Evolutionary conservation across 2,888 invertebrate genomes (phyloP).

Genomic region (Caenorhabditis doughertyi): DNA sequence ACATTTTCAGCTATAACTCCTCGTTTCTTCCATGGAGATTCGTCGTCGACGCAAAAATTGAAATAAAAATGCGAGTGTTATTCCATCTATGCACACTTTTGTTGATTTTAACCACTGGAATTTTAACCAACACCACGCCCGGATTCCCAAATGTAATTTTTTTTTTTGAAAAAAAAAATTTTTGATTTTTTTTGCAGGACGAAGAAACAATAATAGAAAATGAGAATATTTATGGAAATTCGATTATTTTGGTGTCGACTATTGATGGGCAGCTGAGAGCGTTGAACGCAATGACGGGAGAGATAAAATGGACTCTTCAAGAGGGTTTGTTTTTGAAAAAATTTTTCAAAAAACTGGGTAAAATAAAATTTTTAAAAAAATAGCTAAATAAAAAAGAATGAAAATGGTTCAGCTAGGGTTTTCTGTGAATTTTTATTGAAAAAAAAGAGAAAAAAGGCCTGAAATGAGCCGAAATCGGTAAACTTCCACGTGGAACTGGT

Average conservation of each 20-base stretch:
- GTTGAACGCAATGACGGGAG: slow-evolving; percentile 91
- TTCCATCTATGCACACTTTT: slow-evolving; percentile 34
- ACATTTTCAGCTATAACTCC: slow-evolving; percentile 9
- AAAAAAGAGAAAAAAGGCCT: too few relatives aligned
- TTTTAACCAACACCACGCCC: background rate
- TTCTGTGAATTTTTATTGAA: too few relatives aligned
- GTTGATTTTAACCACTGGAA: background rate
- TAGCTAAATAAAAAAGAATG: too few relatives aligned
- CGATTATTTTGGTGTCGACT: slow-evolving; percentile 90
- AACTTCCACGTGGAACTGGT: too few relatives aligned
- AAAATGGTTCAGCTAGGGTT: too few relatives aligned
- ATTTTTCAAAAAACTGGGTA: background rate
- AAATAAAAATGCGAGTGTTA: background rate
- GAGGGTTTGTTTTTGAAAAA: slow-evolving; percentile 85
- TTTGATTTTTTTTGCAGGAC: slow-evolving; percentile 22
- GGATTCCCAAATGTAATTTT: slow-evolving; percentile 27
- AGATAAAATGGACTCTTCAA: slow-evolving; percentile 92
- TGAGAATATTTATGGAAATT: background rate
- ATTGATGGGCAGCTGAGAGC: slow-evolving; percentile 94
- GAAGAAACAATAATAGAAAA: slow-evolving; percentile 11
- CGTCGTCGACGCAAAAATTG: background rate
- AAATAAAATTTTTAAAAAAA: too few relatives aligned
- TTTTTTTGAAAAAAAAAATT: background rate
- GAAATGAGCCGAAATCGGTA: too few relatives aligned
- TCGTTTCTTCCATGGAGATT: slow-evolving; percentile 30